These are phyloP conservation scores for Eupelmus urozonus DNA, from an alignment of 2,888 invertebrate species.

Conservation along the genomic window DNA sequence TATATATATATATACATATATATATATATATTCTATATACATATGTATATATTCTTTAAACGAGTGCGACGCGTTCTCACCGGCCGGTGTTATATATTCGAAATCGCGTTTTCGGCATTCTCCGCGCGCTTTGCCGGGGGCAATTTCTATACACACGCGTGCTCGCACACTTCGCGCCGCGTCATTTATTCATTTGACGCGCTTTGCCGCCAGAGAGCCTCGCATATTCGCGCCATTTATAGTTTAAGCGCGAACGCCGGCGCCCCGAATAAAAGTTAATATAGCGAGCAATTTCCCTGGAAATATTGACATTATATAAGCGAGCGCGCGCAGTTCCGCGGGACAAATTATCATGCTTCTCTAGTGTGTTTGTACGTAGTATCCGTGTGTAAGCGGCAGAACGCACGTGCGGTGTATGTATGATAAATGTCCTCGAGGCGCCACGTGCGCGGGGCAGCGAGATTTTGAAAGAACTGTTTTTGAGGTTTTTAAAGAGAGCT, in stretches of 20 bases:
- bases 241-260: not conserved
- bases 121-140: not conserved
- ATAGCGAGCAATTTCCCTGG: conserved; percentile 34
- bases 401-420: not conserved
- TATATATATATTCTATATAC: too few relatives aligned
- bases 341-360: conserved; percentile 34
- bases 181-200: conserved; percentile 49
- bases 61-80: not conserved
- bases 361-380: conserved; percentile 5
- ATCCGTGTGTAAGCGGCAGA: not conserved
- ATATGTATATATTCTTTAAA: not conserved
- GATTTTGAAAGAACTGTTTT: conserved; percentile 12
- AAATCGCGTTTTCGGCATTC: conserved; percentile 22
- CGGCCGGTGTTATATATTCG: not conserved
- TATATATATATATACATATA: too few relatives aligned
- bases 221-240: conserved; percentile 22
- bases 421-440: conserved; percentile 28
- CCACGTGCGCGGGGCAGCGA: not conserved
- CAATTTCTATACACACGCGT: conserved; percentile 25
- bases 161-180: not conserved
- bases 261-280: conserved; percentile 50
- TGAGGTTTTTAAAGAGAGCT: not conserved
- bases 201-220: not conserved
- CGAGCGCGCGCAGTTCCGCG: not conserved
- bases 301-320: conserved; percentile 44